Evolutionary conservation across 2,113 vertebrate species (phyloP).

Genomic region (Tyto alba): DNA sequence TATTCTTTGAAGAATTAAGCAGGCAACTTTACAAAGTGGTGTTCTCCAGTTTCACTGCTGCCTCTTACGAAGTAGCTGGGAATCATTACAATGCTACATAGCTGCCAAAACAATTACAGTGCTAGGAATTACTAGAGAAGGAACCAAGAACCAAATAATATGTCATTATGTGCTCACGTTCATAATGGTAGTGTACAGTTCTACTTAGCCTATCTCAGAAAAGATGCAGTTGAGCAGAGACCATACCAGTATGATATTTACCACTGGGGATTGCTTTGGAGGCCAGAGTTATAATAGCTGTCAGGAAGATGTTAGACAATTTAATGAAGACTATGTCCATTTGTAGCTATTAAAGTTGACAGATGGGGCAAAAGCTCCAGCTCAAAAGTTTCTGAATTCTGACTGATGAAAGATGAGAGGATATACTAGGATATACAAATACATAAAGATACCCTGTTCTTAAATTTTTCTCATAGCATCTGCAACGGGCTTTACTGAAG

Average conservation of each 20-base stretch:
- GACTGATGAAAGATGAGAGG: background rate
- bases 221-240: background rate
- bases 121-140: background rate
- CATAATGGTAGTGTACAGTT: background rate
- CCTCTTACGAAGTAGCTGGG: background rate
- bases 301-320: background rate
- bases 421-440: background rate
- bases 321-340: background rate
- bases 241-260: background rate
- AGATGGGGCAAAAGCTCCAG: background rate
- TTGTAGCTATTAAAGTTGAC: background rate
- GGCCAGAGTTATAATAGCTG: background rate
- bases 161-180: background rate
- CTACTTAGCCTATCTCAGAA: background rate
- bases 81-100: background rate
- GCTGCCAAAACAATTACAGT: background rate
- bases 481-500: background rate
- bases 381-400: background rate
- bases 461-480: background rate
- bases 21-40: background rate
- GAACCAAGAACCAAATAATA: background rate
- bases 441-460: background rate
- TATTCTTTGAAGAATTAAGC: background rate
- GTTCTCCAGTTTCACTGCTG: background rate
- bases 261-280: background rate